Evolutionary conservation across 1,140 invertebrate genomes (phyloP).

Genomic region (Drosophila paulistorum): DNA sequence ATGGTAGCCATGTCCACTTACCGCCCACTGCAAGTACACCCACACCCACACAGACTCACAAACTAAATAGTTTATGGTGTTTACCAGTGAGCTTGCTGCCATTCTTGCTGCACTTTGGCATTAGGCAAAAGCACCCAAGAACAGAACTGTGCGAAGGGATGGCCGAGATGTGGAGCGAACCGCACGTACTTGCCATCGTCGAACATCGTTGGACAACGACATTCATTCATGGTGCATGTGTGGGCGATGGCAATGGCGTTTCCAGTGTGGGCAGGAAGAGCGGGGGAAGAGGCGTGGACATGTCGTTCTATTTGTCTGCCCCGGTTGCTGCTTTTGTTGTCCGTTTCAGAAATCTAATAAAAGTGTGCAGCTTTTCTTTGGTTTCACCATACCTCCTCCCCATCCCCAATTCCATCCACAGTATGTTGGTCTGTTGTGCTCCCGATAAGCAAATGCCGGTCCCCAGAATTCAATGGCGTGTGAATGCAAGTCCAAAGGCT

Average conservation of each 20-base stretch:
- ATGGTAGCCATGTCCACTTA: slow-evolving; percentile 5
- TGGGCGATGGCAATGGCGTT: not conserved
- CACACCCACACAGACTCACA: slow-evolving; percentile 21
- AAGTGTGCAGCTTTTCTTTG: slow-evolving; percentile 5
- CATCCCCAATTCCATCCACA: too few relatives aligned
- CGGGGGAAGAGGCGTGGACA: slow-evolving; percentile 10
- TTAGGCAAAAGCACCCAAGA: slow-evolving; percentile 49
- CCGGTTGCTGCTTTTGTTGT: slow-evolving; percentile 51
- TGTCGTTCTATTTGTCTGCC: slow-evolving; percentile 56
- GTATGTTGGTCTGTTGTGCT: not conserved
- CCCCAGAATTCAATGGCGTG: not conserved
- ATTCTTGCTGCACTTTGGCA: slow-evolving; percentile 66
- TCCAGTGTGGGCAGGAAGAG: too few relatives aligned
- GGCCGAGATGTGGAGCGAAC: slow-evolving; percentile 32
- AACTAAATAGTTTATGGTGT: slow-evolving; percentile 76
- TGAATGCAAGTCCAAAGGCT: slow-evolving; percentile 11
- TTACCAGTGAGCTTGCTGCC: slow-evolving; percentile 54
- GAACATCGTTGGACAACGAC: slow-evolving; percentile 29
- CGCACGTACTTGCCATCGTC: slow-evolving; percentile 16
- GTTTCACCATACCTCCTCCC: too few relatives aligned
- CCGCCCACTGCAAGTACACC: not conserved
- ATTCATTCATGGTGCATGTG: slow-evolving; percentile 46
- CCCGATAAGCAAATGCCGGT: slow-evolving; percentile 7
- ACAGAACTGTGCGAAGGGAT: slow-evolving; percentile 42
- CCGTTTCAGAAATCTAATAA: slow-evolving; percentile 27